phyloP scores from a whole-genome alignment of 2,888 invertebrate species.

The Argyra leucocephala region DNA sequence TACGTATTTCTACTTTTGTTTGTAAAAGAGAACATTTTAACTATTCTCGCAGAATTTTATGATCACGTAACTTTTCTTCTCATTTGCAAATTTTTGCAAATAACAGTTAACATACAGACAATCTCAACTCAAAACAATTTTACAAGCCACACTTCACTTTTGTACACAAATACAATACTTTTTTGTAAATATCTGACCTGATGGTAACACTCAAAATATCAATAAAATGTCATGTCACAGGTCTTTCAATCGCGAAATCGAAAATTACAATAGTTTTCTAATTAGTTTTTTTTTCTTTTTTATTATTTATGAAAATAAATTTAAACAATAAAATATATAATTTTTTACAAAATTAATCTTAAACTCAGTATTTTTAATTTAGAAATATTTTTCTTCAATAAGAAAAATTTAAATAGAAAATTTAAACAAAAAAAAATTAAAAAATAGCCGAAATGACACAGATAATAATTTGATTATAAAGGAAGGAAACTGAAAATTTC shows the following conservation, averaged over 20 bases:
- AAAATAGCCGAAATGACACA: neutral
- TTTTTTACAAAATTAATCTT: neutral
- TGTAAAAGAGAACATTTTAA: too few species aligned
- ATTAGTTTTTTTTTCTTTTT: slow-evolving; percentile 1
- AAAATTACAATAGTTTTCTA: slow-evolving; percentile 6
- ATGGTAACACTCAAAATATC: too few species aligned
- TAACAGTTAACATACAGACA: too few species aligned
- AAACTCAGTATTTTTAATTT: slow-evolving; percentile 1
- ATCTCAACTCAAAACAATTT: too few species aligned
- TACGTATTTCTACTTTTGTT: too few species aligned
- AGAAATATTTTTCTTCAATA: neutral
- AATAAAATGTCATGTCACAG: neutral
- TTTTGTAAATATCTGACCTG: too few species aligned
- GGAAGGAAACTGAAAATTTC: slow-evolving; percentile 3
- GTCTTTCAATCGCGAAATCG: slow-evolving; percentile 2
- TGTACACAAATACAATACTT: too few species aligned
- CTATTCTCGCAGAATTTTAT: too few species aligned
- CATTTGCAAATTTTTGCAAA: too few species aligned
- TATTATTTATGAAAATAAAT: neutral
- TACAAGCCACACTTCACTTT: too few species aligned
- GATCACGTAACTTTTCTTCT: too few species aligned
- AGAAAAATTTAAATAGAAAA: neutral
- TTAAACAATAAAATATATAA: neutral
- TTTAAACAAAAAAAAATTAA: neutral
- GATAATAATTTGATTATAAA: slow-evolving; percentile 7